Percentiles rank a stretch among this genome's conserved stretches.
phyloP scores from a whole-genome alignment of 2,113 vertebrate species.

The Calidris pugnax region DNA sequence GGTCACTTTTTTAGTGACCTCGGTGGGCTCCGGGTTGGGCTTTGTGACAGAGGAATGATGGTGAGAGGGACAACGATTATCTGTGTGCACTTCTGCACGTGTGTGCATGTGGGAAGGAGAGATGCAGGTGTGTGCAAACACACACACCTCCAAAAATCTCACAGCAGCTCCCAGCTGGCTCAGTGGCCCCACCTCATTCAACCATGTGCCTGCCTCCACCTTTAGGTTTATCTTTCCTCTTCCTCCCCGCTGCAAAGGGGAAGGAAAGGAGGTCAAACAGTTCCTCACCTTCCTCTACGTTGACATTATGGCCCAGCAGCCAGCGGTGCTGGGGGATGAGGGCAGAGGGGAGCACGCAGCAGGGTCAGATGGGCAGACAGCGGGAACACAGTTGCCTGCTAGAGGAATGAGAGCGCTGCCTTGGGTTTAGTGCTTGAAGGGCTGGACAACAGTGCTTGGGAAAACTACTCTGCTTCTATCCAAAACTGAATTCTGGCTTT shows the following conservation, averaged over 20 bases:
- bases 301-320: background rate
- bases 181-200: background rate
- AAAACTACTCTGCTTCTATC: background rate
- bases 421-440: background rate
- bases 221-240: background rate
- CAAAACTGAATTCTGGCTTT: background rate
- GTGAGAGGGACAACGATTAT: background rate
- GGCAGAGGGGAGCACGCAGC: background rate
- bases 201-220: background rate
- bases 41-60: background rate
- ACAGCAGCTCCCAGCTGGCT: background rate
- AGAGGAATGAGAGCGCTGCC: background rate
- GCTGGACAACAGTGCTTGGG: background rate
- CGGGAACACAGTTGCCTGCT: background rate
- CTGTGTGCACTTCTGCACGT: fast-evolving
- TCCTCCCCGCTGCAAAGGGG: background rate
- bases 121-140: background rate
- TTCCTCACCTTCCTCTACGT: background rate
- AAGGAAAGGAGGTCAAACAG: fast-evolving
- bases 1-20: background rate
- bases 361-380: background rate
- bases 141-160: background rate
- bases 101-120: background rate
- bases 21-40: background rate
- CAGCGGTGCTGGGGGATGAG: background rate